Percentiles rank a stretch among this genome's conserved stretches.
Conservation (phyloP, 2,888 invertebrate species). For the Melolontha melolontha region DNA sequence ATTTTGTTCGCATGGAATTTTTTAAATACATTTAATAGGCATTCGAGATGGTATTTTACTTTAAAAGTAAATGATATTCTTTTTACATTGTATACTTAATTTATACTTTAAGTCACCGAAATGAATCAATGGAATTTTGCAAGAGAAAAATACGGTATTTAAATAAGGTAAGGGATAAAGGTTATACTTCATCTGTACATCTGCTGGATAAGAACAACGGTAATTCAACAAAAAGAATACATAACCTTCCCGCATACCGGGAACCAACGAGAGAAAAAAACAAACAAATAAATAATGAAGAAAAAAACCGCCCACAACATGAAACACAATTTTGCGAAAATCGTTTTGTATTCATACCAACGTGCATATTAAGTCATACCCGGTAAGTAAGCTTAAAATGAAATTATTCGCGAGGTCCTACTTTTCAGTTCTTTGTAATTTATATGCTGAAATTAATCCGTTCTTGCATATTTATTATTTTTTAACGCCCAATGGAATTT, state of each 20-base stretch:
- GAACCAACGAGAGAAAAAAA: too few species aligned
- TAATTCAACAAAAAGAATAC: constrained; percentile 7
- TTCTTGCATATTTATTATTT: constrained; percentile 42
- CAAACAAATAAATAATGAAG: too few species aligned
- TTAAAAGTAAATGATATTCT: too few species aligned
- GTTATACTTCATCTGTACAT: constrained; percentile 3
- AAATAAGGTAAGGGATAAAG: too few species aligned
- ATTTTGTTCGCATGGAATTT: too few species aligned
- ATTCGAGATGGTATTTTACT: too few species aligned
- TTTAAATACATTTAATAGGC: too few species aligned
- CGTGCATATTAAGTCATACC: constrained; percentile 31
- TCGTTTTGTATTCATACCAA: not conserved
- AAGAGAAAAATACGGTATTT: too few species aligned
- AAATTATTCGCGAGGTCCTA: constrained; percentile 31
- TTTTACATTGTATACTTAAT: too few species aligned
- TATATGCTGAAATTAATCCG: constrained; percentile 43
- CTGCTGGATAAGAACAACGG: constrained; percentile 10
- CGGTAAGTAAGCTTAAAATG: not conserved
- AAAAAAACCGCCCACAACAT: constrained; percentile 20
- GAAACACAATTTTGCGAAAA: constrained; percentile 16
- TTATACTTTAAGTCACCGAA: too few species aligned
- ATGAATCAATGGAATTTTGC: too few species aligned
- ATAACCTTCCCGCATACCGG: too few species aligned
- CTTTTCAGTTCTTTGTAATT: constrained; percentile 43
- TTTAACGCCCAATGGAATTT: constrained; percentile 40